Conservation (phyloP, 2,797 vertebrate species). For the Peromyscus eremicus region DNA sequence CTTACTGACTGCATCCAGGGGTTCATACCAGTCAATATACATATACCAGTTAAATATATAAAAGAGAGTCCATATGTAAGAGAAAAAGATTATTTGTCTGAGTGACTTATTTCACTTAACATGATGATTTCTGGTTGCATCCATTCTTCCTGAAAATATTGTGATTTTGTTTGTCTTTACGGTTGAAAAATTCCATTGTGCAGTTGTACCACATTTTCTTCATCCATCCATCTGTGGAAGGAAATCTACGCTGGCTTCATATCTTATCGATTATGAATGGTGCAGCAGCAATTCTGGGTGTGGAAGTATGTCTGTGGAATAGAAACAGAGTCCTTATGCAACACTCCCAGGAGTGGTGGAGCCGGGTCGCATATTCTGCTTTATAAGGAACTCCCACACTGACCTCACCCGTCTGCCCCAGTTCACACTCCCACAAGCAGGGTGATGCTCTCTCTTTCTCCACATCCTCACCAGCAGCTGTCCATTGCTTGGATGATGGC, state of each 20-base stretch:
- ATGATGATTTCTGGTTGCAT: neutral
- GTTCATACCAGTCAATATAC: too few species aligned
- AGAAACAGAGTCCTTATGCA: neutral
- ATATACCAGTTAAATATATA: neutral
- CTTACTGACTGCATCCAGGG: too few species aligned
- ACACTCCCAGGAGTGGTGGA: neutral
- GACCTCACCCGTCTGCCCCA: neutral
- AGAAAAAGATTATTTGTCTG: neutral
- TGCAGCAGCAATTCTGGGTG: neutral
- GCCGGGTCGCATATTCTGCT: neutral
- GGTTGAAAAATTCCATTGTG: neutral
- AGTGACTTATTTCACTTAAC: neutral
- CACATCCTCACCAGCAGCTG: neutral
- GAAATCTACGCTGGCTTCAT: neutral
- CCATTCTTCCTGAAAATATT: neutral
- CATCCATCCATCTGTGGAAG: neutral
- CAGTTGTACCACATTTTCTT: too few species aligned
- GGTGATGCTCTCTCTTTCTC: too few species aligned
- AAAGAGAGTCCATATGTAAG: neutral
- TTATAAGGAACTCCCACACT: neutral
- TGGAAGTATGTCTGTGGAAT: neutral
- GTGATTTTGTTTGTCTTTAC: neutral
- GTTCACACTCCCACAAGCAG: neutral
- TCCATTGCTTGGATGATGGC: neutral
- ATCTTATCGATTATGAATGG: neutral